Conservation (phyloP, 2,797 vertebrate species). For the Labeo calbasu region DNA sequence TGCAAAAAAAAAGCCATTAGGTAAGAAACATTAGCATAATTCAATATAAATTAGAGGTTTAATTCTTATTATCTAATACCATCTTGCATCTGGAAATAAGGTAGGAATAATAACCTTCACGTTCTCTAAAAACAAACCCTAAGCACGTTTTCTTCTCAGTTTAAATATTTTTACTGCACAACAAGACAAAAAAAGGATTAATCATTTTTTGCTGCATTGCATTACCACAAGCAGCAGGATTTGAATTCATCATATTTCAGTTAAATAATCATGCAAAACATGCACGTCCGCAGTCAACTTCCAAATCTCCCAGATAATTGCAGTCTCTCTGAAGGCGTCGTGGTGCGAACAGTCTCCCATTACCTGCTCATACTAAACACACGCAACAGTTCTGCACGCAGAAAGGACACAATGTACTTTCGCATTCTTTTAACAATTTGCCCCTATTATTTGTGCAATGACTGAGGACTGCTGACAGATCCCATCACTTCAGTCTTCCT, state of each 20-base stretch:
- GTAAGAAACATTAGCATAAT: not conserved
- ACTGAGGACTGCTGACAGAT: constrained; percentile 46
- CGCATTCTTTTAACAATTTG: constrained; percentile 4
- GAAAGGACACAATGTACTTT: constrained; percentile 22
- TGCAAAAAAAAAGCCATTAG: not conserved
- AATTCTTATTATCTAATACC: not conserved
- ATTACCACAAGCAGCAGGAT: not conserved
- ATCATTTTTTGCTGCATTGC: not conserved
- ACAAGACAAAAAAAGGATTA: not conserved
- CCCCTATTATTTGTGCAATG: constrained; percentile 14
- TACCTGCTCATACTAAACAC: constrained; percentile 48
- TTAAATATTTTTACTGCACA: not conserved
- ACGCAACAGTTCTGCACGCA: not conserved
- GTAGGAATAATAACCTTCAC: not conserved
- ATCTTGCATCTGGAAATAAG: not conserved
- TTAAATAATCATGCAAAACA: constrained; percentile 53
- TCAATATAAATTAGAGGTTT: not conserved
- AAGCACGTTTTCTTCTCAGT: not conserved
- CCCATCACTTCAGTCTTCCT: constrained; percentile 25
- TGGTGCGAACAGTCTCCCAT: constrained; percentile 47
- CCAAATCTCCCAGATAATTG: constrained; percentile 49
- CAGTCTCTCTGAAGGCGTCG: constrained; percentile 41
- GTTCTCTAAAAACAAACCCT: not conserved
- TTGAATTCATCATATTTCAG: constrained; percentile 52
- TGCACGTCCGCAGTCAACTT: constrained; percentile 57